Percentiles rank a stretch among this genome's conserved stretches.
phyloP scores from a whole-genome alignment of 2,888 invertebrate genomes.

The Ptilodon capucinus region DNA sequence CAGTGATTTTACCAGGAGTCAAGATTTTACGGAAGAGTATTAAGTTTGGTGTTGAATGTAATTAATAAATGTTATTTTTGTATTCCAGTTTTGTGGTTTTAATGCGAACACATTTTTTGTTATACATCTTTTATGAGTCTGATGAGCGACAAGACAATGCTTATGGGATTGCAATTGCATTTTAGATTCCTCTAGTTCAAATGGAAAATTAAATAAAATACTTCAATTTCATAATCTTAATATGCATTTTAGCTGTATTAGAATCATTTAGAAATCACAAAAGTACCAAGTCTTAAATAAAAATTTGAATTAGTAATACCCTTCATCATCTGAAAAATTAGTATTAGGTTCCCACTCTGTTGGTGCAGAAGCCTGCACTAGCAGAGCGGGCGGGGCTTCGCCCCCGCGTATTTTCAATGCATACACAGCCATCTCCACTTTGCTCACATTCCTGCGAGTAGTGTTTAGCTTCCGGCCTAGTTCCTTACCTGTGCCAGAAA shows the following conservation, averaged over 20 bases:
- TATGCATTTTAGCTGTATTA: too few species aligned
- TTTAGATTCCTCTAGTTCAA: too few species aligned
- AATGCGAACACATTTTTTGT: too few species aligned
- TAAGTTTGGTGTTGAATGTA: neutral
- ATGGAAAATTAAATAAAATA: too few species aligned
- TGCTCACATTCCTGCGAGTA: conserved; percentile 88
- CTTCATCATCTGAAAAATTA: conserved; percentile 59
- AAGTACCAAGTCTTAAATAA: too few species aligned
- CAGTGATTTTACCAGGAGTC: conserved; percentile 43
- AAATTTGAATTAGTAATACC: conserved; percentile 51
- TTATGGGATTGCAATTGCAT: too few species aligned
- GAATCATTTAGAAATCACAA: neutral
- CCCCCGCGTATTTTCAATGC: conserved; percentile 90
- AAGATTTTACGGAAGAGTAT: conserved; percentile 22
- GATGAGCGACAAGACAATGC: too few species aligned
- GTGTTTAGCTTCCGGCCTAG: conserved; percentile 87
- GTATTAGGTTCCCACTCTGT: conserved; percentile 32
- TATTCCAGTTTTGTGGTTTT: neutral
- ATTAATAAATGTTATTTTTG: neutral
- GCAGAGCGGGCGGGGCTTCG: conserved; percentile 86
- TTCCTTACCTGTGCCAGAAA: conserved; percentile 43
- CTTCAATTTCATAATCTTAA: too few species aligned
- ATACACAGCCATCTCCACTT: conserved; percentile 93
- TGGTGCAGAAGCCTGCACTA: conserved; percentile 44
- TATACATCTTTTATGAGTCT: too few species aligned